These are phyloP conservation scores for Anoncus sp. DNA, from an alignment of 2,888 invertebrate genomes.

Conservation along the genomic window DNA sequence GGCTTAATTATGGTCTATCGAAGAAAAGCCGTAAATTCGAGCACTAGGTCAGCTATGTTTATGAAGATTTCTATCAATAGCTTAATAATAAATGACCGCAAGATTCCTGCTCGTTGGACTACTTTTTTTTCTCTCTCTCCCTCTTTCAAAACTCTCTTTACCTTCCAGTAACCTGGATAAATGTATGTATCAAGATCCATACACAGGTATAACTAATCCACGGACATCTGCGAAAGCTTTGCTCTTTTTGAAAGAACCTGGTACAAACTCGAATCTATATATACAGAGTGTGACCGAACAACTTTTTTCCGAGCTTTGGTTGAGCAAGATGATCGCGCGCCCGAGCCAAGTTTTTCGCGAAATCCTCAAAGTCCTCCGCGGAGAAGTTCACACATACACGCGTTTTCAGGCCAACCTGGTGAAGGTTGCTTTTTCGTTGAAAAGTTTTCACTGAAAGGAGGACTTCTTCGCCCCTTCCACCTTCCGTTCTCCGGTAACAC, in stretches of 20 bases:
- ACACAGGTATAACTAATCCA: slow-evolving; percentile 20
- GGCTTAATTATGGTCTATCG: slow-evolving; percentile 10
- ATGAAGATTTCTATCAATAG: slow-evolving; percentile 42
- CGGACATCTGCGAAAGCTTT: slow-evolving; percentile 33
- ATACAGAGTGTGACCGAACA: neutral
- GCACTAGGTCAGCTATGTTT: slow-evolving; percentile 32
- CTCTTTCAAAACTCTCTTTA: neutral
- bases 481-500: no score
- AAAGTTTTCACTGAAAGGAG: slow-evolving; percentile 48
- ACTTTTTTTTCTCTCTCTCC: neutral
- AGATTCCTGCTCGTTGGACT: no score
- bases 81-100: slow-evolving; percentile 34
- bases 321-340: slow-evolving; percentile 19
- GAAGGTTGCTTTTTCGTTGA: slow-evolving; percentile 41
- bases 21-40: neutral
- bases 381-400: slow-evolving; percentile 22
- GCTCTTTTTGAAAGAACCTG: slow-evolving; percentile 22
- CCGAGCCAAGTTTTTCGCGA: slow-evolving; percentile 35
- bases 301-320: slow-evolving; percentile 33
- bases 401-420: slow-evolving; percentile 31
- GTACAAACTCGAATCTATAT: slow-evolving; percentile 16
- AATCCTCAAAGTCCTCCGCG: slow-evolving; percentile 37
- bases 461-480: no score
- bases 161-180: slow-evolving; percentile 30
- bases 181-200: slow-evolving; percentile 26